phyloP scores from a whole-genome alignment of 2,888 invertebrate species.

The Pyrocoelia pectoralis region DNA sequence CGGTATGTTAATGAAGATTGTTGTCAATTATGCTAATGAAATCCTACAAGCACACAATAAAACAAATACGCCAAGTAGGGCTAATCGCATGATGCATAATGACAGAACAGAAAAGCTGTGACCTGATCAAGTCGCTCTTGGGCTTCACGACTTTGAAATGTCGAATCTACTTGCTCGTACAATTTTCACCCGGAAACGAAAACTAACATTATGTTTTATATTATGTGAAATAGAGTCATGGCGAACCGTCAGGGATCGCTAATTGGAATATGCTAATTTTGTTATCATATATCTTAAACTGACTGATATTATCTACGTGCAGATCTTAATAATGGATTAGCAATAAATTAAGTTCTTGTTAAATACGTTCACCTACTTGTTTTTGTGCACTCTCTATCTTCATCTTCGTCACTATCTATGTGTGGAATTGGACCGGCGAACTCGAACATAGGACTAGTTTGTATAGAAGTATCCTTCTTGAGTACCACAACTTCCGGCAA shows the following conservation, averaged over 20 bases:
- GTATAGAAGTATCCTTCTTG: slow-evolving; percentile 59
- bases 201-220: slow-evolving; percentile 11
- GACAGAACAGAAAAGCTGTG: slow-evolving; percentile 32
- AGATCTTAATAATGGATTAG: slow-evolving; percentile 11
- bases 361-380: slow-evolving; percentile 51
- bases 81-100: slow-evolving; percentile 27
- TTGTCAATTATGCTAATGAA: slow-evolving; percentile 20
- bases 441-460: slow-evolving; percentile 69
- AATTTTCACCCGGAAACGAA: slow-evolving; percentile 43
- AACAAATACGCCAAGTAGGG: slow-evolving; percentile 25
- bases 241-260: not conserved
- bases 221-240: slow-evolving; percentile 6
- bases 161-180: slow-evolving; percentile 20
- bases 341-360: not conserved
- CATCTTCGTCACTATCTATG: slow-evolving; percentile 77
- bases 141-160: slow-evolving; percentile 35
- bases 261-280: slow-evolving; percentile 14
- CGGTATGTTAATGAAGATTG: slow-evolving; percentile 11
- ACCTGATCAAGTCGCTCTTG: slow-evolving; percentile 31
- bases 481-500: slow-evolving; percentile 52
- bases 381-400: slow-evolving; percentile 58
- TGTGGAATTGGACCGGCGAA: slow-evolving; percentile 74
- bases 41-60: slow-evolving; percentile 11
- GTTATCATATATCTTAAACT: slow-evolving; percentile 13
- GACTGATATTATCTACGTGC: slow-evolving; percentile 7